These are phyloP conservation scores for Miniopterus natalensis DNA, from an alignment of 2,113 vertebrate genomes.

Conservation along the genomic window DNA sequence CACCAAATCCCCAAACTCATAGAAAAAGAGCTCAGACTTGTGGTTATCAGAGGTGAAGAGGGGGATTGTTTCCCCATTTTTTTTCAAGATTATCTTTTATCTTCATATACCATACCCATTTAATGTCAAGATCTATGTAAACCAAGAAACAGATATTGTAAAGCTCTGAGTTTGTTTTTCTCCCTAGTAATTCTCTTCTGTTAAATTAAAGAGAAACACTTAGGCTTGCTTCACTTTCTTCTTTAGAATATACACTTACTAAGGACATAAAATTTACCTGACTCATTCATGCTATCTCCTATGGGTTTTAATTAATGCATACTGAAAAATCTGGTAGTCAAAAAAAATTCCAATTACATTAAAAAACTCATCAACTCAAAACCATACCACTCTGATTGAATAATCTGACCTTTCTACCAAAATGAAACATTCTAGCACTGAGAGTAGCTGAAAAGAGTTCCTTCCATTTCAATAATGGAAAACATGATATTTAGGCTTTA, in stretches of 20 bases:
- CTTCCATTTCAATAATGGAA: constrained; percentile 10
- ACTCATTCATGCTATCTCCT: not conserved
- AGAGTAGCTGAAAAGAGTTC: constrained; percentile 30
- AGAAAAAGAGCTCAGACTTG: not conserved
- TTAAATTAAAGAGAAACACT: not conserved
- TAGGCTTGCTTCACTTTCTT: not conserved
- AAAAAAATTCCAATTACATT: constrained; percentile 13
- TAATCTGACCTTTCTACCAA: not conserved
- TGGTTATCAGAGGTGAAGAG: not conserved
- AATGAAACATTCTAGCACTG: not conserved
- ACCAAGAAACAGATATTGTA: not conserved
- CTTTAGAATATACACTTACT: not conserved
- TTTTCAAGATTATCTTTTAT: not conserved
- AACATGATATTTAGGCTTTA: constrained; percentile 13
- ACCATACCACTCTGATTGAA: not conserved
- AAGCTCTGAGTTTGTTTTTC: constrained; percentile 5
- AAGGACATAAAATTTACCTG: not conserved
- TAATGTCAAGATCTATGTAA: not conserved
- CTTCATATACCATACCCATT: not conserved
- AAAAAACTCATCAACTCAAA: not conserved
- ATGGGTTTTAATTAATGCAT: not conserved
- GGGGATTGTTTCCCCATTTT: not conserved
- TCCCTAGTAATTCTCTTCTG: not conserved
- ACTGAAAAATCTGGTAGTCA: not conserved
- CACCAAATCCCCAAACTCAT: not conserved